Percentiles rank a stretch among this genome's conserved stretches.
Evolutionary conservation across 2,797 vertebrate genomes (phyloP).

Genomic region (Lemur catta): DNA sequence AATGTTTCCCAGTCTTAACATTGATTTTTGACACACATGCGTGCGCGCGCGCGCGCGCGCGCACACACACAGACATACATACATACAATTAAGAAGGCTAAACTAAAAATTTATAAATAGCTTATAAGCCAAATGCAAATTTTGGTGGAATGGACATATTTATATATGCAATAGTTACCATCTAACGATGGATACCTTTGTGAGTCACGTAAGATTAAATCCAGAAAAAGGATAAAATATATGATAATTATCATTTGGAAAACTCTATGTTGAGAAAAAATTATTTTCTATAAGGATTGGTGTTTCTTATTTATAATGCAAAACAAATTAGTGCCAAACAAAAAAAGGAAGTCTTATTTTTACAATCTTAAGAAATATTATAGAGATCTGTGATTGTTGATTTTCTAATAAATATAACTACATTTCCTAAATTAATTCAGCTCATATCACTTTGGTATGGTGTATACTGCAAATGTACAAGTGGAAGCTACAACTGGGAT

Average conservation of each 20-base stretch:
- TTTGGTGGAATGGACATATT: not conserved
- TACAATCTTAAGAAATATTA: conserved; percentile 54
- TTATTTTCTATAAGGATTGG: not conserved
- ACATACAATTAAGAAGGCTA: not conserved
- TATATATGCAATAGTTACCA: not conserved
- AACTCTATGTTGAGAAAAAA: not conserved
- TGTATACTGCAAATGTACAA: conserved; percentile 69
- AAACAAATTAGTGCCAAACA: conserved; percentile 11
- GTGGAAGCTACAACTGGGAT: conserved; percentile 72
- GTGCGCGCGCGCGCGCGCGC: not conserved
- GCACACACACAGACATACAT: not conserved
- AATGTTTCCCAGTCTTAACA: not conserved
- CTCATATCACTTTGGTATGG: not conserved
- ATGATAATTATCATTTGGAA: not conserved
- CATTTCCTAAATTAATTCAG: conserved; percentile 55
- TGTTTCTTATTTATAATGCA: not conserved
- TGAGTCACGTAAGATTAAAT: not conserved
- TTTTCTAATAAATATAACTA: conserved; percentile 43
- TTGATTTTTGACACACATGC: not conserved
- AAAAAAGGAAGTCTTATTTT: conserved; percentile 48
- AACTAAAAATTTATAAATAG: not conserved
- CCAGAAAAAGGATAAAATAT: conserved; percentile 21
- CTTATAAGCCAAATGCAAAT: not conserved
- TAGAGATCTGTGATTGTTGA: not conserved
- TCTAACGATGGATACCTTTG: not conserved